Base-by-base conservation (phyloP, 2,888 invertebrate genomes). In the Agrochola circellaris region DNA sequence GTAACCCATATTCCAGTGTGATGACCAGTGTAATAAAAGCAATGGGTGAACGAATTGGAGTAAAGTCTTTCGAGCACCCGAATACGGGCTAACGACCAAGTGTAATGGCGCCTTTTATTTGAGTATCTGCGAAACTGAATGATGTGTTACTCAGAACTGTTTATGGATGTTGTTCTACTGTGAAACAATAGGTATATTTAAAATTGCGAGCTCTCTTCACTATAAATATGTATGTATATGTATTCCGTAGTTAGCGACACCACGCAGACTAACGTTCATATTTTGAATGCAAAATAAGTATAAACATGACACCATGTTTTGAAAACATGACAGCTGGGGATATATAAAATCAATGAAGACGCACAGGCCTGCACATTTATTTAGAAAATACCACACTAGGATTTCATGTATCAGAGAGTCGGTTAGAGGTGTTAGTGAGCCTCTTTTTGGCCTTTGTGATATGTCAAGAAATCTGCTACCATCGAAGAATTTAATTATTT, bases 281-380 rank as follows among this genome's bases (percentile, higher is more conserved):
- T 85, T 83, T 84, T 73, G 72, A 75, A 67, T 67, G 5, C 17
- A 56, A 73, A 67, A 73, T 60, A 73, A 67, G 71, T 60, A 42
- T 67, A 76, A 84, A 58, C 76, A 70, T 54, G 51, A 51, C 42
- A 42, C 66, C 11, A 65, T 83, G 56, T 77, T 85, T 73, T 82
- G 67, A 45, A 77, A 85, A 82, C 61, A 77, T 61, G 45, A 34
- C 56, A 51, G 54, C 13, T 51, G 23, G 5, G 7, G 45, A 26
- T 45, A 56, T 34, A 42, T 38, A 76, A 72, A 84, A 30, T 9
- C 34, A 56, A 67, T 62, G 42, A 34, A 45, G 38, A 6, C 48
- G 48, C 48, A 48, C 48, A 48, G 20, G 48, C 48, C 17, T 38
- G 38, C 38, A 15, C 8, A 48, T 23, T 51, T 51, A 51, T 51